Evolutionary conservation across 2,888 invertebrate species (phyloP).

Genomic region (Candidula unifasciata): DNA sequence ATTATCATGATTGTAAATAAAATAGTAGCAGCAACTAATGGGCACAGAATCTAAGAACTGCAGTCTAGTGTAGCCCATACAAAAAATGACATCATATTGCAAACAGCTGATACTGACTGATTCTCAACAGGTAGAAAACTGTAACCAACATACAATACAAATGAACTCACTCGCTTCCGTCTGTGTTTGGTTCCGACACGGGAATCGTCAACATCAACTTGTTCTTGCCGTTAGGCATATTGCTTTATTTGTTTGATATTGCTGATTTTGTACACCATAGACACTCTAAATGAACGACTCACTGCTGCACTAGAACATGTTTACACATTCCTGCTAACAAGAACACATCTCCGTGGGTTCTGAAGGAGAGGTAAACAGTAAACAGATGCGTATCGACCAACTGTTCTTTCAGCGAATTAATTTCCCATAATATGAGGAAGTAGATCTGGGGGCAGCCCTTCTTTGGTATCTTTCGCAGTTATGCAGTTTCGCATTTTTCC

Average conservation of each 20-base stretch:
- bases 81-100: no score
- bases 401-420: conserved; percentile 33
- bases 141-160: no score
- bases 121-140: no score
- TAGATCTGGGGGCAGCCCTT: conserved; percentile 38
- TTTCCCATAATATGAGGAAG: conserved; percentile 56
- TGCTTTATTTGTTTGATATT: not conserved
- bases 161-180: conserved; percentile 58
- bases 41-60: no score
- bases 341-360: conserved; percentile 9
- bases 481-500: conserved; percentile 13
- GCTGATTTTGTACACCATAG: conserved; percentile 5
- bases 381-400: conserved; percentile 46
- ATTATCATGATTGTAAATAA: no score
- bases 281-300: not conserved
- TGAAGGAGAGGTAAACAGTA: not conserved
- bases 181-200: conserved; percentile 79
- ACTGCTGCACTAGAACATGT: not conserved
- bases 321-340: conserved; percentile 17
- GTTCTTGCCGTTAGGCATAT: conserved; percentile 61
- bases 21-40: no score
- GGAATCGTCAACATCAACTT: conserved; percentile 62
- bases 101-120: no score
- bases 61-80: no score
- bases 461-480: conserved; percentile 37